Evolutionary conservation across 1,140 invertebrate genomes (phyloP), one percentile per base, ranked within the genome.

Genomic region (Chelonus insularis): DNA sequence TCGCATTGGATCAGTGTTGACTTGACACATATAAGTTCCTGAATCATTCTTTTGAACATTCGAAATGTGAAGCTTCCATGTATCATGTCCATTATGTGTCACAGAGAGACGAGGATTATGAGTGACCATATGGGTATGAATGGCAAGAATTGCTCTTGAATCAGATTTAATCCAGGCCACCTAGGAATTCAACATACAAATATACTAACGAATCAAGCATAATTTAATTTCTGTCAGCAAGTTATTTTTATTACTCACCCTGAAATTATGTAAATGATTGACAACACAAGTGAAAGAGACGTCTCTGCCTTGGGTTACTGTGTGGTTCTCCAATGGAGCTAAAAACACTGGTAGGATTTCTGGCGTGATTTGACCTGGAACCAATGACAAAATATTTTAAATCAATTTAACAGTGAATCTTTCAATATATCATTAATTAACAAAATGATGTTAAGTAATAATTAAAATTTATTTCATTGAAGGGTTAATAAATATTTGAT

Each of bases 121-220:
- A 11, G 92, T 89, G 61, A 96, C 93, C 86, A 95, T 91, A 72
- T 93, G 91, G 48, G 89, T 93, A 74, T 95, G 92, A 68, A 94
- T 92, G 2, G 93, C 93, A 64, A 95, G 84, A 68, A 96, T 93
- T 52, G 91, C 91, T 77, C 94, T 92, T 4, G 91, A 89, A 79
- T 95, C 92, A 4, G 91, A 91, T 77, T 94, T 94, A 73, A 95
- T 93, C 93, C 93, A 95, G 45, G 91, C 93, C 66, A 95, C 91
- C 92, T 94, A 75, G 48, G 82, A 83, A 64, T 68, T 29, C n/a
- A n/a, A n/a, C n/a, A n/a, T n/a, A n/a, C n/a, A n/a, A n/a, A n/a
- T n/a, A n/a, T n/a, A n/a, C n/a, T n/a, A n/a, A n/a, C n/a, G n/a
- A n/a, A n/a, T n/a, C n/a, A n/a, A n/a, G 68, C 37, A 47, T 11